Evolutionary conservation across 2,113 vertebrate species (phyloP), one percentile per base, ranked within the genome.

Genomic region (Poecilia latipinna): DNA sequence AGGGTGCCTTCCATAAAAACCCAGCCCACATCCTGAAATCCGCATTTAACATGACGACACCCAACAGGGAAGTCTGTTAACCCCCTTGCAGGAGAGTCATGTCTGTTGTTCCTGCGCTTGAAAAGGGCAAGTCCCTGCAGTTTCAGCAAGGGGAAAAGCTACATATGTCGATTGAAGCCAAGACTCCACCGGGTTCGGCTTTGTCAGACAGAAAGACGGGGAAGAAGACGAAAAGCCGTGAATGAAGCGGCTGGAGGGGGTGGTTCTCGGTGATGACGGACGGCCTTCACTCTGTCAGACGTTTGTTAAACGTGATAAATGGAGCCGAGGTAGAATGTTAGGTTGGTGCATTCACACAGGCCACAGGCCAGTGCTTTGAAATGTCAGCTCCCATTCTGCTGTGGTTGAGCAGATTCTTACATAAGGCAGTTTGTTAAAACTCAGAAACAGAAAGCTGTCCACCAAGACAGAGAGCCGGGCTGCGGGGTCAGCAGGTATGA

Each of bases 231-330:
- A 70, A 37, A 83, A 74, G 74, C 54, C 4, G 72, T 17, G 72
- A 60, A 32, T 29, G 68, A 4, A 4, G 54, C 31, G 66, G 33
- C 51, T 57, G 17, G 22, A 57, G 48, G 12, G 66, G 71, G 80
- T 66, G 79, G 86, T 75, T 19, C 37, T 57, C 69, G 85, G 84
- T 66, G 92, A 87, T 94, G 93, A 95, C 82, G 86, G 93, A 93
- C 74, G 79, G 80, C 84, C 88, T 91, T 94, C 91, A 84, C 37
- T 90, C 93, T 93, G 92, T 94, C 93, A 93, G 80, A 89, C 68
- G 60, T 78, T 89, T 78, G 67, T 91, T 93, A 88, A 82, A 77
- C 76, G 62, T 93, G 93, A 94, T 93, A 75, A 91, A 94, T 94
- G 86, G 75, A 90, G 90, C 63, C 22, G 74, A 92, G 91, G 84